Base-by-base conservation (phyloP, 2,888 invertebrate species). In the Mythimna ferrago region DNA sequence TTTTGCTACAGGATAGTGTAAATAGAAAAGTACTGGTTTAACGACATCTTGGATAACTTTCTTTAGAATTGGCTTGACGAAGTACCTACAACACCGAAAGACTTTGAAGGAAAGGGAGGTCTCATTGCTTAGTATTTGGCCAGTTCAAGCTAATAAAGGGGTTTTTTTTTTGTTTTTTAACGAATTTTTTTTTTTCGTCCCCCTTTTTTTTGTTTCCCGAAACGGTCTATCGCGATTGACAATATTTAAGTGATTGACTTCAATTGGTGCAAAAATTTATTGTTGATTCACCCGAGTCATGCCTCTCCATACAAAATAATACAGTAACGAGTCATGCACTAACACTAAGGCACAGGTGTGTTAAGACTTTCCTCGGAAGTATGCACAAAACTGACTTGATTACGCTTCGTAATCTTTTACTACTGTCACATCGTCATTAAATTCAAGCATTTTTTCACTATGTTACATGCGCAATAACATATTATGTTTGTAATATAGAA, bases 351-450 rank as follows among this genome's bases (percentile, higher is more conserved):
- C 32, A 66, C 80, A 83, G 65, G 41, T 66, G 62, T 71, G 35
- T 48, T 51, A 74, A 72, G 67, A 69, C 35, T 69, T 77, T 78
- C 67, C 77, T 32, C 2, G 32, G 68, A 76, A 77, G 51, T 71
- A 60, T 74, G 66, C 69, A 71, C 73, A 75, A 73, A 83, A 68
- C 66, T 32, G 6, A 35, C 63, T 41, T 26, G 65, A 65, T 71
- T 63, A 57, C 44, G 58, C 32, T 53, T 67, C n/a, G 64, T 81
- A 80, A 85, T 83, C 61, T 63, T 71, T 78, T 73, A 82, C 60
- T 56, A 26, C 6, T 4, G 5, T 48, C 51, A 53, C 9, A 6
- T 56, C 9, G 10, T 66, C 44, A 53, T 61, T 54, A 38, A 1
- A 56, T 64, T 38, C 14, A 32, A 10, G 21, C 51, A 57, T 77